Base-by-base conservation (phyloP, 2,797 vertebrate genomes). In the Schizopygopsis malacanthus region DNA sequence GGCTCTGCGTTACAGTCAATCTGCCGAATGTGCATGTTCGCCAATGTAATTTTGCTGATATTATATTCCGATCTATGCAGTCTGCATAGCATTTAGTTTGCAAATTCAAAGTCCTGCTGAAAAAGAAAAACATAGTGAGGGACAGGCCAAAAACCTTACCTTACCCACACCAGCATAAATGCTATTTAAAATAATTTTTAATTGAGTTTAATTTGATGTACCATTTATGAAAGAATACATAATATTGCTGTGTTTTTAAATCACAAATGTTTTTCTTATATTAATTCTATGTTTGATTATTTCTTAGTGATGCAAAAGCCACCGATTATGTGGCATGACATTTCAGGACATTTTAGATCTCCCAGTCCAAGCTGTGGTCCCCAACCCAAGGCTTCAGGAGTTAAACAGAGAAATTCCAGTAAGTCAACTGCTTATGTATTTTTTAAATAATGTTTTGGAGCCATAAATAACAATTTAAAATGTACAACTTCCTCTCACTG, bases 331-430 rank as follows among this genome's bases (percentile, higher is more conserved):
- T 28, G 59, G 59, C 1, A 28, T 63, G 59, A 28, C 4, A 12
- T 25, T 83, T 20, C 39, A 85, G 79, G 25, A 79, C 28, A 6
- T 41, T 2, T 45, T 0, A 67, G 28, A n/a, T 28, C 25, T 28
- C 20, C 33, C 12, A 81, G 25, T 41, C 70, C 41, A 63, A 9
- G 3, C 15, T 4, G 10, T 4, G 11, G 43, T 39, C 41, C 69
- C 41, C 63, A 39, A 65, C 9, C 28, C 56, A 81, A 47, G 33
- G 28, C 20, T 80, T 16, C 3, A 50, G 67, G 67, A 50, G 10
- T 28, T 52, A 81, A 61, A 81, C 41, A 65, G 43, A 85, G 52
- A 63, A 39, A 39, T 50, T 12, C 8, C 20, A 43, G 83, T 50
- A 61, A 37, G 67, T 65, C 47, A 82, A 43, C 13, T 59, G 13